These are phyloP conservation scores for Netelia inedita DNA, from an alignment of 2,888 invertebrate genomes.

Conservation along the genomic window DNA sequence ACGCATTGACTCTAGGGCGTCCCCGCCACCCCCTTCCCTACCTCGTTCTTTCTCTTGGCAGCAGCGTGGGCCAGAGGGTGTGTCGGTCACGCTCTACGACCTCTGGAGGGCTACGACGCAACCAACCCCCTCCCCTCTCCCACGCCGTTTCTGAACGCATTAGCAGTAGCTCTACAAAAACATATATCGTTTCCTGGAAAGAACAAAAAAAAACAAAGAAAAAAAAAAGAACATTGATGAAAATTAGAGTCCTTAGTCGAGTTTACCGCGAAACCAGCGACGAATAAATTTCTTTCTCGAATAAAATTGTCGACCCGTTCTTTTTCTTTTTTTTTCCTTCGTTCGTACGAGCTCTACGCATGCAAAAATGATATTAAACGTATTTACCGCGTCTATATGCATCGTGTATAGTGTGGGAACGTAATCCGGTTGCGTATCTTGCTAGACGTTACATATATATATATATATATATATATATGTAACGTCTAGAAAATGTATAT, in stretches of 20 bases:
- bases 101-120: not conserved
- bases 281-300: constrained; percentile 43
- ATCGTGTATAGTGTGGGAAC: constrained; percentile 41
- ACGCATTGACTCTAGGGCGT: constrained; percentile 30
- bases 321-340: not conserved
- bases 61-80: constrained; percentile 26
- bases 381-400: constrained; percentile 20
- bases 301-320: constrained; percentile 14
- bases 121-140: constrained; percentile 17
- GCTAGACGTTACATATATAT: constrained; percentile 8
- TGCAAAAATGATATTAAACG: constrained; percentile 45
- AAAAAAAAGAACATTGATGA: constrained; percentile 27
- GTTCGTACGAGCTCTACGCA: constrained; percentile 34
- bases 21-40: not conserved
- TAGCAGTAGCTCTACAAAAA: constrained; percentile 18
- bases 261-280: constrained; percentile 36
- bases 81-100: constrained; percentile 58
- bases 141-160: not conserved
- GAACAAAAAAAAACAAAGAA: constrained; percentile 14
- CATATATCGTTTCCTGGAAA: constrained; percentile 50
- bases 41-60: constrained; percentile 1
- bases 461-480: not conserved
- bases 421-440: constrained; percentile 50
- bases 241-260: constrained; percentile 45
- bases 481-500: not conserved